A percentile compares a stretch with the other conserved stretches of the same genome.
Evolutionary conservation across 2,797 vertebrate species (phyloP).

Genomic region (Odontamblyopus rebecca): DNA sequence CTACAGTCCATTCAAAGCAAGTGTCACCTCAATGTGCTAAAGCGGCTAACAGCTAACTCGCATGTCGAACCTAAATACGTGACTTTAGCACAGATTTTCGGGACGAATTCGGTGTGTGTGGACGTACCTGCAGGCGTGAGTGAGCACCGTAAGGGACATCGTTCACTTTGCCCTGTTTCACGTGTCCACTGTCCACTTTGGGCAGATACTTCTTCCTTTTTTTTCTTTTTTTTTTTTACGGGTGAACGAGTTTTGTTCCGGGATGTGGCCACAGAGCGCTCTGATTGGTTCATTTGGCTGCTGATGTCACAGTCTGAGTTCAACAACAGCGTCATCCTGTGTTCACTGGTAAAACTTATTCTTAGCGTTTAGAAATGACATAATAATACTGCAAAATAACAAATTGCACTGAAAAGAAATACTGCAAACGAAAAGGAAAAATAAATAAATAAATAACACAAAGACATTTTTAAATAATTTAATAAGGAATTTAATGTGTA

Average conservation of each 20-base stretch:
- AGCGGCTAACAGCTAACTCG: background rate
- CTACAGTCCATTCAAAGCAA: background rate
- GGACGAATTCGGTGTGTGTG: accelerated
- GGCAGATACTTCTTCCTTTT: background rate
- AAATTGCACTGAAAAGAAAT: no score
- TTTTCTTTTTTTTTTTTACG: background rate
- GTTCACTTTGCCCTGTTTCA: background rate
- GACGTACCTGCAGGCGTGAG: conserved; percentile 61
- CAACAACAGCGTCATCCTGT: conserved; percentile 26
- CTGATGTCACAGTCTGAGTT: background rate
- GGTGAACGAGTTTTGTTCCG: conserved; percentile 49
- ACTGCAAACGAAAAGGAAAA: no score
- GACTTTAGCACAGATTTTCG: no score
- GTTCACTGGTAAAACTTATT: background rate
- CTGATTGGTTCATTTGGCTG: conserved; percentile 38
- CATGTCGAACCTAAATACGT: background rate
- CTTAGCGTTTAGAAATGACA: background rate
- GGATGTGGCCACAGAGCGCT: background rate
- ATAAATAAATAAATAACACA: no score
- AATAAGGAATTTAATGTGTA: no score
- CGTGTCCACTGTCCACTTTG: background rate
- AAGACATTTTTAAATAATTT: no score
- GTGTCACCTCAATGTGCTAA: background rate
- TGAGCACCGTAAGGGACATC: conserved; percentile 59
- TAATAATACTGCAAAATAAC: no score